Base-by-base conservation (phyloP, 2,797 vertebrate species). In the Psittacula echo region DNA sequence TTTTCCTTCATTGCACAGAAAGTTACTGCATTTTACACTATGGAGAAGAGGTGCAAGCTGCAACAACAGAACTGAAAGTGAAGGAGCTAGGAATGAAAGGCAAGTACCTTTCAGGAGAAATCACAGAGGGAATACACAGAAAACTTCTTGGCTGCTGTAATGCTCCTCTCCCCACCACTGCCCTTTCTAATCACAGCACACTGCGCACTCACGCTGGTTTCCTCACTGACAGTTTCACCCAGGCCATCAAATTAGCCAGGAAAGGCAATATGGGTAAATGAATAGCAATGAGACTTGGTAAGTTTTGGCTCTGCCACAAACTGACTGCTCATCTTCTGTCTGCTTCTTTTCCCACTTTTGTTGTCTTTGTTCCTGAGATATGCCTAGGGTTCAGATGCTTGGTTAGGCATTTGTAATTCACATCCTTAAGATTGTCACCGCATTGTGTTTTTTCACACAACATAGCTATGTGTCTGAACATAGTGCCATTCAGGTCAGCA, bases 141-240 rank as follows among this genome's bases (percentile, higher is more conserved):
- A 84, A 86, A 89, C 53, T 91, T 94, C 74, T 92, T 80, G 66
- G 37, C 65, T 96, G 85, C 65, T 80, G 75, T 87, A 73, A 56
- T 78, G 62, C 54, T 85, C 32, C 7, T 92, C 44, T 94, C 39
- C 27, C 10, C 70, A 91, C 42, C 79, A 88, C 22, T 60, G 58
- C 53, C 73, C 42, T 76, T 85, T 85, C 79, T 90, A 78, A 85
- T 89, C 79, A 81, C 30, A 83, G 86, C 58, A 50, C 58, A 47
- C 11, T 29, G 67, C 29, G 34, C 26, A 39, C 70, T 87, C 14
- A 37, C 62, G 13, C 15, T 45, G 68, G 65, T 78, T 92, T 95
- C 75, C 65, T 83, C 81, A 74, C 53, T 0, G 0, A 14, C 68
- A 58, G 12, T 87, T 92, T 85, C 61, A 58, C 83, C 85, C 39